Conservation (phyloP, 2,888 invertebrate genomes). For the Yponomeuta sedellus region DNA sequence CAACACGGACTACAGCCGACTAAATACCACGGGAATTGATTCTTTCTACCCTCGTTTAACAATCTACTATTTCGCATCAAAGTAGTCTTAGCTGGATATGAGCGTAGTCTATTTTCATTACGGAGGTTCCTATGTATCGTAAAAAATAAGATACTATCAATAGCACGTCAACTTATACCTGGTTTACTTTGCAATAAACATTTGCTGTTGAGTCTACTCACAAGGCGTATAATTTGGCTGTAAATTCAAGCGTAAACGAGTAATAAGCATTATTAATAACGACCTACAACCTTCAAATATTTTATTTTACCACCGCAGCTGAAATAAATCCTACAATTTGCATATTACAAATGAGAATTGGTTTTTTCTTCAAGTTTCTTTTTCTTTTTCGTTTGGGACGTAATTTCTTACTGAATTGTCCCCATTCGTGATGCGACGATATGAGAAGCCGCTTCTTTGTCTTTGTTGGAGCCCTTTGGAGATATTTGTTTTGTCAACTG, state of each 20-base stretch:
- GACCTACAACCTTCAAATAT: slow-evolving; percentile 34
- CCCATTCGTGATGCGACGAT: not conserved
- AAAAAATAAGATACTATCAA: not conserved
- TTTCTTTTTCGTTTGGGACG: slow-evolving; percentile 9
- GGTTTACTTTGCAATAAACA: too few relatives aligned
- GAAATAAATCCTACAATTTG: slow-evolving; percentile 45
- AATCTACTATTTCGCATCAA: too few relatives aligned
- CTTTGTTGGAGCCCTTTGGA: not conserved
- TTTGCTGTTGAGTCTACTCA: too few relatives aligned
- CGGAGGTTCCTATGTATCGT: too few relatives aligned
- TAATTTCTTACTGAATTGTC: not conserved
- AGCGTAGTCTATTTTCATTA: too few relatives aligned
- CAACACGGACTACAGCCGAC: too few relatives aligned
- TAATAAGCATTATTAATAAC: slow-evolving; percentile 22
- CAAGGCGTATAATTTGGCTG: slow-evolving; percentile 43
- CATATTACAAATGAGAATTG: slow-evolving; percentile 23
- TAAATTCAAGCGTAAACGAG: slow-evolving; percentile 37
- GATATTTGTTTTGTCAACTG: not conserved
- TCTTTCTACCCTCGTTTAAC: too few relatives aligned
- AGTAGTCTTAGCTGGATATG: too few relatives aligned
- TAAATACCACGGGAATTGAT: too few relatives aligned
- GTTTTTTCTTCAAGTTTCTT: slow-evolving; percentile 23
- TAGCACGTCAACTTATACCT: too few relatives aligned
- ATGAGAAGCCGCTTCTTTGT: not conserved
- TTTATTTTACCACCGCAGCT: slow-evolving; percentile 35